phyloP scores from a whole-genome alignment of 1,140 invertebrate genomes.

The Calephelis virginiensis region DNA sequence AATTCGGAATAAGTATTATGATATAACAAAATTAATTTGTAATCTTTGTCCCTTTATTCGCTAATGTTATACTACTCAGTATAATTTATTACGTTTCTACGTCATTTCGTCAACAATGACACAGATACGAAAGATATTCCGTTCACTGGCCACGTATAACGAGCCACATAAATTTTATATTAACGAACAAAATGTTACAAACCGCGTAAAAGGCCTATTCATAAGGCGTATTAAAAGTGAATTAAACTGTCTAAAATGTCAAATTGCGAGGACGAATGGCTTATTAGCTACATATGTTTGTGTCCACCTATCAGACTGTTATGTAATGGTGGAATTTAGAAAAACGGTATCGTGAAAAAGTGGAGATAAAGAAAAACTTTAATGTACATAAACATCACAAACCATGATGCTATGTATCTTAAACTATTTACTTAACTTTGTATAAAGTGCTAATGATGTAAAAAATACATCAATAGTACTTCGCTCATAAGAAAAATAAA shows the following conservation, averaged over 20 bases:
- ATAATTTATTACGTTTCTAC: background rate
- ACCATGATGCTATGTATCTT: too few relatives aligned
- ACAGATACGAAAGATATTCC: slow-evolving; percentile 37
- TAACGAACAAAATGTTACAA: slow-evolving; percentile 74
- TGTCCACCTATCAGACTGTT: slow-evolving; percentile 44
- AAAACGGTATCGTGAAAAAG: too few relatives aligned
- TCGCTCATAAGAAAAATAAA: too few relatives aligned
- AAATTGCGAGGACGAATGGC: slow-evolving; percentile 42
- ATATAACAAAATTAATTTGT: too few relatives aligned
- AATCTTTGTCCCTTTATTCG: too few relatives aligned
- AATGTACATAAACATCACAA: too few relatives aligned
- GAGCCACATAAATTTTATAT: slow-evolving; percentile 64
- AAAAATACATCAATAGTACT: too few relatives aligned
- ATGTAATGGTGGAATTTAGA: slow-evolving; percentile 13
- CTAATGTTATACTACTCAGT: too few relatives aligned
- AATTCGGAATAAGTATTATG: too few relatives aligned
- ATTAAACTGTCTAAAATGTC: slow-evolving; percentile 72
- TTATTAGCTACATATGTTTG: slow-evolving; percentile 29
- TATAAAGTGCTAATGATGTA: too few relatives aligned
- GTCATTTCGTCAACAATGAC: slow-evolving; percentile 23
- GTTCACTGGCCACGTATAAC: slow-evolving; percentile 52
- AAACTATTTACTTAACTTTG: too few relatives aligned
- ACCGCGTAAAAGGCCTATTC: slow-evolving; percentile 70
- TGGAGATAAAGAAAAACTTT: too few relatives aligned
- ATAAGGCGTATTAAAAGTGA: slow-evolving; percentile 70